phyloP scores from a whole-genome alignment of 2,113 vertebrate species.

The Neolamprologus ventralis region DNA sequence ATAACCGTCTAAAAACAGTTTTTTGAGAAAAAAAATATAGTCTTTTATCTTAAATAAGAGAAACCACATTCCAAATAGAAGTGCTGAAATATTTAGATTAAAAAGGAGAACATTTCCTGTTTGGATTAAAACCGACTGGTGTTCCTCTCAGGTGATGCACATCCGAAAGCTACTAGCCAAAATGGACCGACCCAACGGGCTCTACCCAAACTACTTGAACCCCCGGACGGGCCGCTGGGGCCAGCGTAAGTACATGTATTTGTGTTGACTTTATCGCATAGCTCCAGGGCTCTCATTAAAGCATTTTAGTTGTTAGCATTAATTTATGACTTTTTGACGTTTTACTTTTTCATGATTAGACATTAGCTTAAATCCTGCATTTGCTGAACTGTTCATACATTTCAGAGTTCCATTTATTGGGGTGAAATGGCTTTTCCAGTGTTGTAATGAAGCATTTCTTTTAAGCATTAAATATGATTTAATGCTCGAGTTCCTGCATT shows the following conservation, averaged over 20 bases:
- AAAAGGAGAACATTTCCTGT: not conserved
- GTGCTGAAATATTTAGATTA: not conserved
- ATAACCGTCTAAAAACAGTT: not conserved
- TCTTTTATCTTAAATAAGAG: not conserved
- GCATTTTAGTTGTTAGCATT: not conserved
- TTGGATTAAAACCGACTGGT: not conserved
- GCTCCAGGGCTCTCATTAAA: not conserved
- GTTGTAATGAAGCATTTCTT: not conserved
- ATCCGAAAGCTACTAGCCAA: slow-evolving; percentile 95
- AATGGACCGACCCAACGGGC: slow-evolving; percentile 97
- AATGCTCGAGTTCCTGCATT: not conserved
- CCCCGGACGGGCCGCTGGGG: slow-evolving; percentile 97
- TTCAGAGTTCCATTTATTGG: not conserved
- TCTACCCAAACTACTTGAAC: slow-evolving; percentile 98
- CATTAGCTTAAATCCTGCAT: not conserved
- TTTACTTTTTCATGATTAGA: not conserved
- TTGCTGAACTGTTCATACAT: not conserved
- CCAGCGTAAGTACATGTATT: slow-evolving; percentile 83
- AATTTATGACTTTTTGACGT: not conserved
- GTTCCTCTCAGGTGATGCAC: slow-evolving; percentile 85
- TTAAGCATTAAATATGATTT: not conserved
- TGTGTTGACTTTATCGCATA: not conserved
- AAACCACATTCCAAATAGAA: not conserved
- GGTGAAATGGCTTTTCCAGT: not conserved
- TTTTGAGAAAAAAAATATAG: not conserved